Evolutionary conservation across 2,113 vertebrate genomes (phyloP).

Genomic region (Strix uralensis): DNA sequence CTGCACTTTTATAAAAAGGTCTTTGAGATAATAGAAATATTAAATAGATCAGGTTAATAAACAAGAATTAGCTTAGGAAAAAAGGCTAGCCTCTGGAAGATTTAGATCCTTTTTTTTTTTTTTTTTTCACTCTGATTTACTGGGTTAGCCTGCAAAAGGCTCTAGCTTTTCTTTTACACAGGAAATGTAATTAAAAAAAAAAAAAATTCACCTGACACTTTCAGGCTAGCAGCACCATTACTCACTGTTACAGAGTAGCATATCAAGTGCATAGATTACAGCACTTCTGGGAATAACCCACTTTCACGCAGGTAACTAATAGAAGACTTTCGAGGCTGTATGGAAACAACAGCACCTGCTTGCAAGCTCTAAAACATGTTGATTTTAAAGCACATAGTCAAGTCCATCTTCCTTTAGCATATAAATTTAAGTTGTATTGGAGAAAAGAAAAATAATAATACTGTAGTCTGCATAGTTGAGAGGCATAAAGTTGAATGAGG

Average conservation of each 20-base stretch:
- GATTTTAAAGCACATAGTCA: neutral
- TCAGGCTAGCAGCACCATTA: neutral
- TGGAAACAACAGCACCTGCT: neutral
- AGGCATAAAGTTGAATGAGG: neutral
- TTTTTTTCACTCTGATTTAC: neutral
- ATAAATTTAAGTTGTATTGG: neutral
- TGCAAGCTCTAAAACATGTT: neutral
- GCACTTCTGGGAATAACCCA: neutral
- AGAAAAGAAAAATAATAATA: neutral
- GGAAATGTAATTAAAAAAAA: neutral
- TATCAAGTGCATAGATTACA: no score
- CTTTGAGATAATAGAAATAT: neutral
- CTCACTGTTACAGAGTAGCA: neutral
- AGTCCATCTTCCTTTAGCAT: neutral
- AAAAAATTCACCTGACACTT: neutral
- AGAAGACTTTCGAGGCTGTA: neutral
- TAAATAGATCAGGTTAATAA: neutral
- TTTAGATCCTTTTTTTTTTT: neutral
- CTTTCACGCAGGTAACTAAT: neutral
- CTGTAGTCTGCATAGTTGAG: accelerated
- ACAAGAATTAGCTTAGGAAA: neutral
- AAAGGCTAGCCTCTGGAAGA: neutral
- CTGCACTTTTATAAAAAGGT: neutral
- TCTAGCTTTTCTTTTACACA: neutral
- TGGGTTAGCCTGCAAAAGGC: neutral